phyloP scores from a whole-genome alignment of 2,797 vertebrate genomes.

The Aeoliscus strigatus region DNA sequence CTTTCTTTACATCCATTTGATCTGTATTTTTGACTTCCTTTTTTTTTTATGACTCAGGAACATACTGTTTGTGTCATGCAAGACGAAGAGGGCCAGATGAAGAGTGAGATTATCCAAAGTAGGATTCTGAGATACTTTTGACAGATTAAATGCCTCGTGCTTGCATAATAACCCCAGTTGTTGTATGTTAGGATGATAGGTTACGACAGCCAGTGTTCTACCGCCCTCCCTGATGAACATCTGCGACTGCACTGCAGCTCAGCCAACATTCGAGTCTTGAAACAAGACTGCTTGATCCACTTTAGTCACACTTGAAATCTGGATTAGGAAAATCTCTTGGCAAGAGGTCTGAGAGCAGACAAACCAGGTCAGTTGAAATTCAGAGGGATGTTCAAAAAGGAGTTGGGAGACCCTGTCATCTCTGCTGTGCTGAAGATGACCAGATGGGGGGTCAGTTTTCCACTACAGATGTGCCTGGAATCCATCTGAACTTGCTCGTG shows the following conservation, averaged over 20 bases:
- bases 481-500: constrained; percentile 30
- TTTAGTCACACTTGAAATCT: constrained; percentile 70
- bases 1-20: constrained; percentile 6
- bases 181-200: not conserved
- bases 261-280: constrained; percentile 50
- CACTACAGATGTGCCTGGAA: constrained; percentile 60
- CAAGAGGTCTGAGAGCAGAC: constrained; percentile 54
- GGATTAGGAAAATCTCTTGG: constrained; percentile 66
- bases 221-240: constrained; percentile 42
- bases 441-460: constrained; percentile 53
- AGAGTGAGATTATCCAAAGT: constrained; percentile 27
- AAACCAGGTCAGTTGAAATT: constrained; percentile 60
- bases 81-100: constrained; percentile 14
- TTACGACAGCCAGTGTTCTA: constrained; percentile 40
- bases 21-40: too few relatives aligned
- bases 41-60: too few relatives aligned
- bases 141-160: constrained; percentile 37
- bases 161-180: constrained; percentile 38
- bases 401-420: constrained; percentile 36
- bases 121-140: constrained; percentile 31
- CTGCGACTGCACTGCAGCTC: constrained; percentile 39
- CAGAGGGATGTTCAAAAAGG: constrained; percentile 42
- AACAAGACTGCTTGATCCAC: constrained; percentile 64
- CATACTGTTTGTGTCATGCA: not conserved
- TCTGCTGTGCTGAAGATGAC: constrained; percentile 31